Evolutionary conservation across 2,113 vertebrate genomes (phyloP).

Genomic region (Actinemys pallida): DNA sequence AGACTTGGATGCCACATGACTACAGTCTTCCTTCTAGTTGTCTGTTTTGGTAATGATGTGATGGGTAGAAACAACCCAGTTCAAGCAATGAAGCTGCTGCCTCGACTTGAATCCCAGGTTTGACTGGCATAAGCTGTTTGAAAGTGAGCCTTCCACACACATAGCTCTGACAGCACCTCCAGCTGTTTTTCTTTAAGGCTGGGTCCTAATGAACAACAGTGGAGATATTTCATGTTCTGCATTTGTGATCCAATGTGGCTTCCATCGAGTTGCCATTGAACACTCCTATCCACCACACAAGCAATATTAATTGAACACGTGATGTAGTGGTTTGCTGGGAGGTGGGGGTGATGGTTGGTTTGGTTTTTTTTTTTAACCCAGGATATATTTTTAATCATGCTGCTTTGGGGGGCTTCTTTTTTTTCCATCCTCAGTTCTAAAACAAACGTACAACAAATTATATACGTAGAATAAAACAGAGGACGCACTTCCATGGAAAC

Average conservation of each 20-base stretch:
- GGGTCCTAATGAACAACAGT: constrained; percentile 76
- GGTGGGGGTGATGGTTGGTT: background rate
- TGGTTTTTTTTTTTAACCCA: background rate
- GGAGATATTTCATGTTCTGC: constrained; percentile 71
- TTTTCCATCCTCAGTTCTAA: constrained; percentile 48
- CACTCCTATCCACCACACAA: constrained; percentile 14
- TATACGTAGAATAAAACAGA: constrained; percentile 50
- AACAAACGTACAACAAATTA: constrained; percentile 51
- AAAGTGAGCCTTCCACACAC: constrained; percentile 52
- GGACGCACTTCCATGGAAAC: constrained; percentile 64
- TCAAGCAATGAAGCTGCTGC: constrained; percentile 77
- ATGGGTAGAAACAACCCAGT: constrained; percentile 61
- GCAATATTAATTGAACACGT: constrained; percentile 39
- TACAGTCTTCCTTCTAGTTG: constrained; percentile 38
- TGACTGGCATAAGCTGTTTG: constrained; percentile 74
- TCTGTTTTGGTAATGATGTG: constrained; percentile 15
- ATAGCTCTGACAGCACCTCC: constrained; percentile 71
- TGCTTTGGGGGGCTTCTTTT: constrained; percentile 23
- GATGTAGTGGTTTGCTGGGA: background rate
- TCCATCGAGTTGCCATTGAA: constrained; percentile 48
- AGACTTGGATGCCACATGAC: constrained; percentile 31
- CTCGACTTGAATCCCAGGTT: constrained; percentile 70
- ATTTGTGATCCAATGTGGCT: constrained; percentile 70
- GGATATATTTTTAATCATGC: constrained; percentile 26
- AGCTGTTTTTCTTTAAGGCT: constrained; percentile 76